Base-by-base conservation (phyloP, 2,888 invertebrate genomes). In the Melieria omissa region DNA sequence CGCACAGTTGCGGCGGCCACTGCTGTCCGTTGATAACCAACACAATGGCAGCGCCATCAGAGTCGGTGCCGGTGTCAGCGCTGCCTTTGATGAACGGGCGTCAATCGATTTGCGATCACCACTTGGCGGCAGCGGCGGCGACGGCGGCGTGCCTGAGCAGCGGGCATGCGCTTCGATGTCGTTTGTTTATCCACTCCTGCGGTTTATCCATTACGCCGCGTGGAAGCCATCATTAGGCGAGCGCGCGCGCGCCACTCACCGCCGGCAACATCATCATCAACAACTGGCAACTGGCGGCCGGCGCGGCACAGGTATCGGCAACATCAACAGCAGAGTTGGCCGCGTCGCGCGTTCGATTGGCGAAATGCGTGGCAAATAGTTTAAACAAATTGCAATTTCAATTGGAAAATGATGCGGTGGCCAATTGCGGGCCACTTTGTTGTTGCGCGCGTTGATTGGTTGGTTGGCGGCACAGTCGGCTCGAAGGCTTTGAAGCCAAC, bases 341-440 rank as follows among this genome's bases (percentile, higher is more conserved):
- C 29, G 29, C 29, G 72, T 65, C 67, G 64, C 67, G 64, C 46
- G 58, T 70, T 64, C 70, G 70, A 70, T 65, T 70, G 65, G 42
- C 62, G 73, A 70, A 77, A 77, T 77, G 78, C 77, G 75, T 79
- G 78, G 77, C 78, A 78, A 78, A 78, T 78, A 76, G 76, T 78
- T 74, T 78, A 74, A 76, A 70, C 74, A 78, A 78, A 78, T 78
- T 76, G 76, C 77, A 77, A 76, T 77, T 78, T 77, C 75, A 78
- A 74, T 77, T 75, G 72, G 75, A 66, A 75, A 72, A 74, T 70
- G 67, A 73, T 75, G 73, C 60, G 70, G 60, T 16, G 47, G 45
- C 60, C 29, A 47, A 16, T 42, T 55, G 63, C 52, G 65, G 54
- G 45, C 42, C 47, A 46, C 71, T 70, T 60, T 61, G 54, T 61